Conservation (phyloP, 2,797 vertebrate species). For the Epinephelus coioides region DNA sequence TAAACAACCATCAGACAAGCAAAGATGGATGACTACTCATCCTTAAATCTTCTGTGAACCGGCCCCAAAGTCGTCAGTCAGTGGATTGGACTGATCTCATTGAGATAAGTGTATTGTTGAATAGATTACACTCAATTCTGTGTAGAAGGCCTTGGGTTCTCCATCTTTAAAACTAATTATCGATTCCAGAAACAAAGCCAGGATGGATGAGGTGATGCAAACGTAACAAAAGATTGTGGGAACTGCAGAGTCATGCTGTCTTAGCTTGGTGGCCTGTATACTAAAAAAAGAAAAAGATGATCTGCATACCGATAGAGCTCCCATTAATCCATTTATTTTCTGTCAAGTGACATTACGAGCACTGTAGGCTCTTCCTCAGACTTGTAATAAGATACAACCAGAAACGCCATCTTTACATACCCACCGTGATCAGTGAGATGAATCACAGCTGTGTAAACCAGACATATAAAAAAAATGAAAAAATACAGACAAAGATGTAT, state of each 20-base stretch:
- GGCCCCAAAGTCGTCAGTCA: constrained; percentile 22
- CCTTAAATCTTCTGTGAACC: constrained; percentile 18
- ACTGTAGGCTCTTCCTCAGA: too few species aligned
- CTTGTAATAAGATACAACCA: too few species aligned
- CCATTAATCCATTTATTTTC: too few species aligned
- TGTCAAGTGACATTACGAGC: too few species aligned
- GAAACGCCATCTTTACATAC: too few species aligned
- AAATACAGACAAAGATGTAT: too few species aligned
- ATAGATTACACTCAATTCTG: constrained; percentile 24
- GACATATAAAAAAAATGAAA: too few species aligned
- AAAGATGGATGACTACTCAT: background rate
- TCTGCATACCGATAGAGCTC: too few species aligned
- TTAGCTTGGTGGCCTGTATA: background rate
- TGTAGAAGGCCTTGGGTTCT: constrained; percentile 18
- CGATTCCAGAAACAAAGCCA: constrained; percentile 51
- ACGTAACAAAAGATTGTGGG: constrained; percentile 5
- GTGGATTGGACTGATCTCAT: constrained; percentile 36
- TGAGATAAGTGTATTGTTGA: constrained; percentile 43
- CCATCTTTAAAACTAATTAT: constrained; percentile 47
- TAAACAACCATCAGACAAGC: background rate
- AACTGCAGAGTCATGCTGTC: constrained; percentile 36
- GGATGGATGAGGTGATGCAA: constrained; percentile 32
- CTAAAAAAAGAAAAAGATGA: too few species aligned
- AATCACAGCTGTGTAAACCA: too few species aligned
- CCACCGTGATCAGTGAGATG: too few species aligned